Conservation (phyloP, 2,113 vertebrate species). For the Ptychochromis oligacanthus region DNA sequence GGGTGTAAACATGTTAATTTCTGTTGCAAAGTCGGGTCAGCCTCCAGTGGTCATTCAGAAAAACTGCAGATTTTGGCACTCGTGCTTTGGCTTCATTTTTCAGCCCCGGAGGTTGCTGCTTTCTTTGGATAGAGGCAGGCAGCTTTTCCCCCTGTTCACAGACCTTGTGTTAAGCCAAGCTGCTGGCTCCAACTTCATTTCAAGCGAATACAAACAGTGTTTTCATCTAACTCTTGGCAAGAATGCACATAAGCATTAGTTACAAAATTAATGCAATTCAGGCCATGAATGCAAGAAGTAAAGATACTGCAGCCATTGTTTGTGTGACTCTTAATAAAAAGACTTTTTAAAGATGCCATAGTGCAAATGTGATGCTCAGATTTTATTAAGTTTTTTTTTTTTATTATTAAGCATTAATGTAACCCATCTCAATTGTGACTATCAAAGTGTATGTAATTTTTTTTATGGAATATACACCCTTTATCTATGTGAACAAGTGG, state of each 20-base stretch:
- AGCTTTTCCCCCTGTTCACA: background rate
- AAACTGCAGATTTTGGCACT: background rate
- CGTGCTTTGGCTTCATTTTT: background rate
- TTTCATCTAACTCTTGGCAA: background rate
- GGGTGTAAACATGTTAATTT: background rate
- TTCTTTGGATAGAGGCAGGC: background rate
- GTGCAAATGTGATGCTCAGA: background rate
- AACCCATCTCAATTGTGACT: background rate
- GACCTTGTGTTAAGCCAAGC: background rate
- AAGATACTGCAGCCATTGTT: background rate
- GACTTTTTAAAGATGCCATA: background rate
- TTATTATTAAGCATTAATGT: background rate
- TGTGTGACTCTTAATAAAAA: background rate
- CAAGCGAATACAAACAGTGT: background rate
- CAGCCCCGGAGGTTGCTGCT: background rate
- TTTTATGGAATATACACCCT: background rate
- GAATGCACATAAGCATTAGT: background rate
- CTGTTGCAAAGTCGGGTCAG: background rate
- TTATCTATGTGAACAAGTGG: constrained; percentile 43
- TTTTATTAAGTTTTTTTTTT: background rate
- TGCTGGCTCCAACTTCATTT: background rate
- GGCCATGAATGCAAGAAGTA: background rate
- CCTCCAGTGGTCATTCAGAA: background rate
- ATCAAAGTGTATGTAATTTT: background rate
- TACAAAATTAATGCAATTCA: background rate